These are phyloP conservation scores for Anniella stebbinsi DNA, from an alignment of 2,797 vertebrate genomes.

Conservation along the genomic window DNA sequence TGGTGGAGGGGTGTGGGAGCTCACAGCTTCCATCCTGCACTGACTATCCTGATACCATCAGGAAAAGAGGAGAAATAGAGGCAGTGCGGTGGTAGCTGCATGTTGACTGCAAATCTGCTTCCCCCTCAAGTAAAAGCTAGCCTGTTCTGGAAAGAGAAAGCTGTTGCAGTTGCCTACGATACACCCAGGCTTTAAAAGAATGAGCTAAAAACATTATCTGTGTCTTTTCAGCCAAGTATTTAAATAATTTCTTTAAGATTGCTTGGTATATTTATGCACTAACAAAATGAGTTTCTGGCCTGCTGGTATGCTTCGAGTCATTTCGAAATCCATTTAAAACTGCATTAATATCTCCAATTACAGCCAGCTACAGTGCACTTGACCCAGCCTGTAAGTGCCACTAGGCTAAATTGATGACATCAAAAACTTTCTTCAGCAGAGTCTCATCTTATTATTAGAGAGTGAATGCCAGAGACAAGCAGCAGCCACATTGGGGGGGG, in stretches of 20 bases:
- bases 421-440: conserved; percentile 26
- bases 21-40: background rate
- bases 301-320: conserved; percentile 57
- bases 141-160: background rate
- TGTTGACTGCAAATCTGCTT: background rate
- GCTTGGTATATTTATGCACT: conserved; percentile 70
- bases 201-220: conserved; percentile 63
- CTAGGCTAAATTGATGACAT: conserved; percentile 62
- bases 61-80: background rate
- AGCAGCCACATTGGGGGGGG: conserved; percentile 8
- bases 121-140: background rate
- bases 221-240: conserved; percentile 52
- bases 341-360: conserved; percentile 68
- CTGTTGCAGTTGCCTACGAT: background rate
- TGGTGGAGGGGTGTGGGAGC: background rate
- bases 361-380: conserved; percentile 68
- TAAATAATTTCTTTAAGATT: conserved; percentile 67
- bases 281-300: conserved; percentile 74
- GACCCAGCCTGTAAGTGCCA: conserved; percentile 54
- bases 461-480: background rate
- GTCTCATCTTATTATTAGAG: conserved; percentile 43
- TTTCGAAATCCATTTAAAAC: conserved; percentile 74
- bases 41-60: background rate
- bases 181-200: conserved; percentile 49
- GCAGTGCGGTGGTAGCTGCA: background rate